Evolutionary conservation across 2,113 vertebrate genomes (phyloP).

Genomic region (Notothenia rossii): DNA sequence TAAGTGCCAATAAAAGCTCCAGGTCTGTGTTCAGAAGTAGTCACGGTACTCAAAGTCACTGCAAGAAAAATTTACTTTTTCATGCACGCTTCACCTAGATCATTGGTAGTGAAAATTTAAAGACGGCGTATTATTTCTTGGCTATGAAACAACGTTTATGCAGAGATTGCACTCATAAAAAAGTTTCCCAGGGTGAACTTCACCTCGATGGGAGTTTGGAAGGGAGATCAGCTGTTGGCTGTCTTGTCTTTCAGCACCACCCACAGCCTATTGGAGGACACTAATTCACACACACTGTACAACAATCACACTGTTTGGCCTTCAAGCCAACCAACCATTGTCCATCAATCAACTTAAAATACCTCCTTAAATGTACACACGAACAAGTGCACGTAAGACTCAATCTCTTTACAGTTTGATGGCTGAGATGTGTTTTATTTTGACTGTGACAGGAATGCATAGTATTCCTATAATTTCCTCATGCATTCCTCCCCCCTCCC

Average conservation of each 20-base stretch:
- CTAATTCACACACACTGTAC: slow-evolving; percentile 11
- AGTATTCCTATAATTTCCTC: slow-evolving; percentile 77
- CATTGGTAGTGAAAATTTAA: background rate
- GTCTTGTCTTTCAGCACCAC: slow-evolving; percentile 31
- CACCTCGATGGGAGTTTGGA: slow-evolving; percentile 35
- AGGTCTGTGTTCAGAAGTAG: slow-evolving; percentile 7
- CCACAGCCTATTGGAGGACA: slow-evolving; percentile 10
- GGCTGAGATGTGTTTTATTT: slow-evolving; percentile 42
- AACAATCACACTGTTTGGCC: background rate
- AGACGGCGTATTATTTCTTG: background rate
- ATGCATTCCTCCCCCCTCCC: slow-evolving; percentile 67
- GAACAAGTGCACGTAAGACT: background rate
- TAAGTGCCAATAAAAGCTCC: background rate
- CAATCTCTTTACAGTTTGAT: slow-evolving; percentile 1
- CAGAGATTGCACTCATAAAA: slow-evolving; percentile 15
- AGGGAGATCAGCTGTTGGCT: slow-evolving; percentile 37
- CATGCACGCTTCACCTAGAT: background rate
- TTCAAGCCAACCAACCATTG: slow-evolving; percentile 19
- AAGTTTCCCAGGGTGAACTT: slow-evolving; percentile 45
- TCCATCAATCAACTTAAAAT: background rate
- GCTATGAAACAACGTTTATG: slow-evolving; percentile 14
- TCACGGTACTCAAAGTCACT: background rate
- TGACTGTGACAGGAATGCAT: slow-evolving; percentile 65
- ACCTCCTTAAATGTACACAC: background rate
- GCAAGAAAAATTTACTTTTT: background rate